These are phyloP conservation scores for Brachyrhaphis roseni DNA, from an alignment of 2,797 vertebrate species.

Conservation along the genomic window DNA sequence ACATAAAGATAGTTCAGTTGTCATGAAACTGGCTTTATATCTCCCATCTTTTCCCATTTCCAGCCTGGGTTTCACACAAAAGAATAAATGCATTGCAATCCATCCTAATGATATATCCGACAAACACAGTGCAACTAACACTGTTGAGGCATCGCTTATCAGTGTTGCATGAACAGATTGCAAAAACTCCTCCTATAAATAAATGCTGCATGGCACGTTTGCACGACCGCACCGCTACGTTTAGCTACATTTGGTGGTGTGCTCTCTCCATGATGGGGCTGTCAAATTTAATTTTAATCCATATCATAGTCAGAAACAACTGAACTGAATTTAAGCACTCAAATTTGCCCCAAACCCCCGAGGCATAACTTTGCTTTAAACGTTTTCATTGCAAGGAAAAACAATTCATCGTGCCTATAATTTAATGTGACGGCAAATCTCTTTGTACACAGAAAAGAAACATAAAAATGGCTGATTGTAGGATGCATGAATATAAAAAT, in stretches of 20 bases:
- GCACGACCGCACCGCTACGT: constrained; percentile 12
- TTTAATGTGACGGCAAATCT: constrained; percentile 50
- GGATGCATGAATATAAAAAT: constrained; percentile 44
- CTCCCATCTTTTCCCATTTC: constrained; percentile 48
- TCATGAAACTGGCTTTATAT: constrained; percentile 50
- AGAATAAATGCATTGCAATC: constrained; percentile 31
- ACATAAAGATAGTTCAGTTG: constrained; percentile 52
- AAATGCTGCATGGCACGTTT: constrained; percentile 9
- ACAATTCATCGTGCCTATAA: constrained; percentile 59
- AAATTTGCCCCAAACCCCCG: constrained; percentile 20
- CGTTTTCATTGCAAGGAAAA: constrained; percentile 32
- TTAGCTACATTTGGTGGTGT: constrained; percentile 33
- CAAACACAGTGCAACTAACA: constrained; percentile 34
- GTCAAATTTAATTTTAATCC: constrained; percentile 49
- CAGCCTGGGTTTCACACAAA: constrained; percentile 13
- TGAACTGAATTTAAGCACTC: constrained; percentile 29
- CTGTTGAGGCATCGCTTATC: constrained; percentile 26
- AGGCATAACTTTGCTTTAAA: constrained; percentile 52
- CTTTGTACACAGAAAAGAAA: constrained; percentile 36
- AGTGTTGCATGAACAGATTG: constrained; percentile 23
- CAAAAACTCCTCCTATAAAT: constrained; percentile 32
- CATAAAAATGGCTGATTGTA: neutral
- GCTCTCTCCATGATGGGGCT: constrained; percentile 22
- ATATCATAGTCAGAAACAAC: constrained; percentile 27
- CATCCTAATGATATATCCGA: constrained; percentile 39